Evolutionary conservation across 2,113 vertebrate species (phyloP), one percentile per base, ranked within the genome.

Genomic region (Shinisaurus crocodilurus): DNA sequence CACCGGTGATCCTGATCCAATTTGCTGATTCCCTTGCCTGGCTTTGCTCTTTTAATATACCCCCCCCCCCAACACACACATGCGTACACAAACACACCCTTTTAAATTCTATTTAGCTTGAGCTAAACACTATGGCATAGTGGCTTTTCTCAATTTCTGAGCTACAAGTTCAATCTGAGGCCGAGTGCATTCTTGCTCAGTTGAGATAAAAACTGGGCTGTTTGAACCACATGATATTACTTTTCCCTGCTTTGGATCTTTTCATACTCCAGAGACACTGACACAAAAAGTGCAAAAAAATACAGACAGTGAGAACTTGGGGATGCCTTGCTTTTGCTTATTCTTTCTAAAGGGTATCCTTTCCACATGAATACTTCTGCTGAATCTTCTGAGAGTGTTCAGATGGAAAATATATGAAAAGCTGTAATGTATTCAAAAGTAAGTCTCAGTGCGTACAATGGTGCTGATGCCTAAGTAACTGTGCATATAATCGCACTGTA

Each of bases 331-430:
- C 34, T 88, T 88, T 86, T 0, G 32, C 82, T 63, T 67, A 0
- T 89, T 85, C 80, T 20, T 92, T 92, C 90, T 82, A 92, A 91
- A 50, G 60, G 16, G 25, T 70, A 37, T 29, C 50, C 1, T n/a
- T 43, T 5, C 70, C 13, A 7, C 3, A 89, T 48, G 27, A 18
- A 15, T 32, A 40, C 1, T 25, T 72, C 54, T 65, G 4, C 69
- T 81, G 34, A 88, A 84, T 15, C 1, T 67, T 90, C 20, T 65
- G 34, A 74, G 80, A 5, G 45, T 74, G 20, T 82, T 88, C 54
- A 89, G 63, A 79, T 67, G 9, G 81, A 90, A 5, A 34, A 87
- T 16, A 43, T 76, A n/a, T 6, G 1, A 3, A 93, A 89, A 67
- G 81, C n/a, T 27, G 7, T 25, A 40, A 37, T 82, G 8, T 29